Conservation (phyloP, 2,888 invertebrate genomes). For the Deroplatys truncata region DNA sequence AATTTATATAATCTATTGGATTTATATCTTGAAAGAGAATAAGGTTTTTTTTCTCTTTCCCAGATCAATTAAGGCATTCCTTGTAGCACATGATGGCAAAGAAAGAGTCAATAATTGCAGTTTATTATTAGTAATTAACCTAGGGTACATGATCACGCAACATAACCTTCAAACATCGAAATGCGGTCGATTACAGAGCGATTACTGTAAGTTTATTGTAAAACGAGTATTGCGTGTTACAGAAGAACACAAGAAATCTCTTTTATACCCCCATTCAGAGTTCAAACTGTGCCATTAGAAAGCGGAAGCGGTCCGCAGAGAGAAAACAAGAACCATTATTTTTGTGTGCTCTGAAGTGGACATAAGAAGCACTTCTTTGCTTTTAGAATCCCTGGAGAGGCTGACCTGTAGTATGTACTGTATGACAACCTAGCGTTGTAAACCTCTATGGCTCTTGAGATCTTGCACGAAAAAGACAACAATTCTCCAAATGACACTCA, state of each 20-base stretch:
- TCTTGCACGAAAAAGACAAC: not conserved
- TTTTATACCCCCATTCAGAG: not conserved
- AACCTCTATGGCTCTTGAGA: not conserved
- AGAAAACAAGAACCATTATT: not conserved
- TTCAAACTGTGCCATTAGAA: not conserved
- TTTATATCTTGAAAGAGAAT: too few species aligned
- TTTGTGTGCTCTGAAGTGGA: not conserved
- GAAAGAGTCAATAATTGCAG: too few species aligned
- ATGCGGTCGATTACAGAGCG: not conserved
- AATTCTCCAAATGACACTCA: not conserved
- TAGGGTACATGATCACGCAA: accelerated
- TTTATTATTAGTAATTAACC: too few species aligned
- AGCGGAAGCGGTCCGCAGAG: not conserved
- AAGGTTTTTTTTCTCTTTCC: too few species aligned
- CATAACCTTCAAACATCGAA: not conserved
- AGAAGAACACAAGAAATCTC: not conserved
- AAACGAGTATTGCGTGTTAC: not conserved
- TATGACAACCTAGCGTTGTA: not conserved
- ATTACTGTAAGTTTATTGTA: not conserved
- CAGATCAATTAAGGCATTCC: too few species aligned
- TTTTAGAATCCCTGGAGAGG: not conserved
- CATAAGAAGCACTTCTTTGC: too few species aligned
- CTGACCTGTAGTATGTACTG: not conserved
- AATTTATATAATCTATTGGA: too few species aligned
- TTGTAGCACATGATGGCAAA: too few species aligned